Percentiles rank a stretch among this genome's conserved stretches.
Evolutionary conservation across 2,888 invertebrate species (phyloP).

Genomic region (Drosophila prostipennis): DNA sequence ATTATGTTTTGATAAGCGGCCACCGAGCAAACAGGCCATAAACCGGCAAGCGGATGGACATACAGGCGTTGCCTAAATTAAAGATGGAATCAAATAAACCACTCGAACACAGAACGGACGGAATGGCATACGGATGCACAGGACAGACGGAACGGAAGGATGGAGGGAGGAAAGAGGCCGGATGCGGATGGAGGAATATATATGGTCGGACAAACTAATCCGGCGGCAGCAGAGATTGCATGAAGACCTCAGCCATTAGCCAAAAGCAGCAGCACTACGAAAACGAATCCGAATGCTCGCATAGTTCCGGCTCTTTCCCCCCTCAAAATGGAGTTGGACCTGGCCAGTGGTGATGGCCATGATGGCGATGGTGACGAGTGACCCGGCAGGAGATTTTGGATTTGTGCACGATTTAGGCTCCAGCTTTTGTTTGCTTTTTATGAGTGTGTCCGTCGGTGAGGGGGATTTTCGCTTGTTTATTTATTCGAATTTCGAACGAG

Average conservation of each 20-base stretch:
- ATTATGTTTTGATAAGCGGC: conserved; percentile 63
- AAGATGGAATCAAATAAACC: conserved; percentile 60
- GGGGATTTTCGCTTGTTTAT: conserved; percentile 32
- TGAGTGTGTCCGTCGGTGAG: conserved; percentile 21
- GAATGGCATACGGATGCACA: conserved; percentile 14
- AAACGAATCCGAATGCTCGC: conserved; percentile 3
- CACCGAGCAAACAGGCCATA: conserved; percentile 33
- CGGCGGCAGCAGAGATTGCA: conserved; percentile 42
- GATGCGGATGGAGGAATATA: conserved; percentile 17
- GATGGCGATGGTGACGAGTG: conserved; percentile 22
- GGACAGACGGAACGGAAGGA: conserved; percentile 14
- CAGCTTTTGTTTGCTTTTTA: conserved; percentile 34
- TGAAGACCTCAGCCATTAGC: conserved; percentile 28
- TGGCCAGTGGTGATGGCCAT: conserved; percentile 1
- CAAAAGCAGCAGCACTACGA: conserved; percentile 15
- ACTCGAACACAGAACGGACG: conserved; percentile 9
- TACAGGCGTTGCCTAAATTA: conserved; percentile 44
- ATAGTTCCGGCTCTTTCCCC: conserved; percentile 41
- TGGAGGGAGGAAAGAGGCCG: conserved; percentile 12
- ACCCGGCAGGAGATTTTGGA: conserved; percentile 39
- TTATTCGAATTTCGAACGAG: conserved; percentile 15
- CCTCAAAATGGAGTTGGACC: conserved; percentile 4
- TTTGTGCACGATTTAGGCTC: conserved; percentile 45
- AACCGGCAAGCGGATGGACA: conserved; percentile 18
- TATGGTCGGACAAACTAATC: conserved; percentile 48